Base-by-base conservation (phyloP, 2,797 vertebrate genomes). In the Amniataba percoides region DNA sequence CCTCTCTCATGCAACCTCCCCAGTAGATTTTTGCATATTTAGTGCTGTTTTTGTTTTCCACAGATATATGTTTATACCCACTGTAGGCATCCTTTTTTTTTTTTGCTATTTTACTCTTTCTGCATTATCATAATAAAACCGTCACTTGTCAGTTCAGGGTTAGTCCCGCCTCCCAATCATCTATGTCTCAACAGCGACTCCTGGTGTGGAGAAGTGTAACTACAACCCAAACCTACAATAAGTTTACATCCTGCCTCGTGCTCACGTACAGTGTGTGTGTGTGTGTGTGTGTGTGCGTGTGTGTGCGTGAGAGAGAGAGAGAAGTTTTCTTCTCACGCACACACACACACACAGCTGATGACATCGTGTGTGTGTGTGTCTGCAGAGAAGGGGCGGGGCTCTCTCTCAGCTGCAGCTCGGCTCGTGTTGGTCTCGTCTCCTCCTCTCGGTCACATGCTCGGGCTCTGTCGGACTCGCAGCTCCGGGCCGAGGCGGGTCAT, bases 391-490 rank as follows among this genome's bases (percentile, higher is more conserved):
- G 80, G 89, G 84, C 79, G 87, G 77, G 87, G 77, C 31, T 63
- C 60, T 3, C 15, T 48, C 6, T 61, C 21, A 27, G 34, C 75
- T 25, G 43, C 34, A 77, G 58, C 57, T 80, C 55, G 64, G 55
- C 69, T 80, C 63, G 31, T 71, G 0, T 76, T 49, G 59, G 8
- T 51, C 19, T 84, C 31, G 76, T 87, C 88, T 73, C 84, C 87
- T n/a, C 83, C 69, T 78, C 43, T 66, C 9, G 8, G 93, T 95
- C 95, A 95, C 95, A 87, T 94, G 95, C 84, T 11, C 69, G 19
- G n/a, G n/a, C n/a, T n/a, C n/a, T n/a, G n/a, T n/a, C n/a, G n/a
- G n/a, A n/a, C n/a, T n/a, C n/a, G n/a, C n/a, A n/a, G n/a, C n/a
- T n/a, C n/a, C n/a, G n/a, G n/a, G n/a, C n/a, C 79, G 65, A 91